These are phyloP conservation scores for Drosophila melanosoma DNA, from an alignment of 2,888 invertebrate genomes.

Conservation along the genomic window DNA sequence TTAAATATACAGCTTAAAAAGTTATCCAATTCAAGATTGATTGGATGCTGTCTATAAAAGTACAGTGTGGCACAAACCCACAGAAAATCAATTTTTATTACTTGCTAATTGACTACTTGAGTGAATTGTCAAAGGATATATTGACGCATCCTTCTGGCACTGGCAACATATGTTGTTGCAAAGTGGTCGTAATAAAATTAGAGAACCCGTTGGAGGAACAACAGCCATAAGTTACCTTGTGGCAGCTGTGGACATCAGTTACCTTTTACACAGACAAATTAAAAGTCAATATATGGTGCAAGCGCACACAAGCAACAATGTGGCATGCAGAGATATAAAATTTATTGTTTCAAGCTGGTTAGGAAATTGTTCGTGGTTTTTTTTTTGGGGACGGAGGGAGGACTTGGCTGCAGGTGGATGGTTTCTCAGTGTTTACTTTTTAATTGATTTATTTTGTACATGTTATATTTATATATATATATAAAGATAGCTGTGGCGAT, in stretches of 20 bases:
- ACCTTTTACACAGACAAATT: conserved; percentile 54
- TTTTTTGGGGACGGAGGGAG: too few relatives aligned
- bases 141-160: not conserved
- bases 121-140: conserved; percentile 17
- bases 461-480: not conserved
- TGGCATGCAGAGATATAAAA: conserved; percentile 23
- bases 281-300: conserved; percentile 61
- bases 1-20: not conserved
- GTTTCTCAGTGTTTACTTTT: conserved; percentile 27
- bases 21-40: not conserved
- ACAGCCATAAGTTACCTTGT: conserved; percentile 32
- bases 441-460: conserved; percentile 57
- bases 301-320: not conserved
- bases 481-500: not conserved
- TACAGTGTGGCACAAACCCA: not conserved
- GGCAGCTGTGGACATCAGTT: conserved; percentile 40
- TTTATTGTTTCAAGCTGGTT: conserved; percentile 62
- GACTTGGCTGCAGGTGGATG: not conserved
- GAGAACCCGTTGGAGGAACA: conserved; percentile 13
- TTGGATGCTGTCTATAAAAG: not conserved
- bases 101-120: conserved; percentile 24
- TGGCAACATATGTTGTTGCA: conserved; percentile 11
- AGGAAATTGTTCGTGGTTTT: conserved; percentile 31
- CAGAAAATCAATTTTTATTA: conserved; percentile 16
- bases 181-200: conserved; percentile 38